Evolutionary conservation across 2,113 vertebrate genomes (phyloP), one percentile per base, ranked within the genome.

Genomic region (Romanogobio albipinnatus): DNA sequence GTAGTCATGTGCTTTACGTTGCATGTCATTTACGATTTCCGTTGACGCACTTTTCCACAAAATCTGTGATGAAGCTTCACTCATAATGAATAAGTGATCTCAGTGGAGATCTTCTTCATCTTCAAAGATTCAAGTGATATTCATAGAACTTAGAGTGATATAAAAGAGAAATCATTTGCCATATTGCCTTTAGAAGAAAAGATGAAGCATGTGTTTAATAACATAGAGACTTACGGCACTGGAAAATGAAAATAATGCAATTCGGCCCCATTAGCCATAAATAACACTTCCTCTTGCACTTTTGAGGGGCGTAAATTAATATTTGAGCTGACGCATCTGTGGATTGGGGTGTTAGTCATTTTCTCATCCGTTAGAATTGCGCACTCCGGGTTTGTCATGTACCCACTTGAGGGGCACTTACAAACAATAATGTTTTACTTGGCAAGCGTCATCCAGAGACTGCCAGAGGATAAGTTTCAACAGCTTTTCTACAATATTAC

Each of bases 221-320:
- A 83, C 61, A 66, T 66, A 78, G 82, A 84, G 86, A 84, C 39
- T 71, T 82, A 89, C 88, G 82, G 58, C 68, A 81, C 74, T 78
- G 82, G 81, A 71, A 58, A 22, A 85, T 24, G 45, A 51, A 84
- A 62, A 83, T 26, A 39, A 80, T 85, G 58, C 84, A 83, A 85
- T 88, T 81, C 29, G n/a, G 78, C 29, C 49, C 71, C 39, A 88
- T 90, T 85, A 89, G 53, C 74, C 36, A 68, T 39, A 87, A 90
- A 88, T 87, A 87, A 88, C 58, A 82, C 56, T 82, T 56, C 33
- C 85, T 62, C 77, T 87, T 89, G 80, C 59, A 62, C 45, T 75
- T 75, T 85, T 84, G 59, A 64, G 56, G 70, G 22, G 62, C 56
- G 64, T 66, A 81, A 84, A 85, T 90, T 73, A 81, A 86, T 78